Conservation (phyloP, 2,797 vertebrate species). For the Gymnoscopelus microlampas region DNA sequence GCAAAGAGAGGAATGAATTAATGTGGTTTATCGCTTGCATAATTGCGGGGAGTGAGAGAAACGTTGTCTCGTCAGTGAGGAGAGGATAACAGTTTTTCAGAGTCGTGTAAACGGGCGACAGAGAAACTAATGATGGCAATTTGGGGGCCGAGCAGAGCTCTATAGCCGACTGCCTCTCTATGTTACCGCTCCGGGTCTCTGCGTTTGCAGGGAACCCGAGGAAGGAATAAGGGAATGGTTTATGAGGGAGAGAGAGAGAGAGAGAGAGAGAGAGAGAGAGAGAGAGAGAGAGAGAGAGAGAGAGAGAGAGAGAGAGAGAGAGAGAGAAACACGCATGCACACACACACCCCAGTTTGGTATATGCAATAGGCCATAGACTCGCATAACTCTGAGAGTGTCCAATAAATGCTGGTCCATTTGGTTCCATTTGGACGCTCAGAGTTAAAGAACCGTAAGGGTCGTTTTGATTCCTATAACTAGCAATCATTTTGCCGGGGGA, state of each 20-base stretch:
- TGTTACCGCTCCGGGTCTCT: conserved; percentile 54
- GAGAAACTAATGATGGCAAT: conserved; percentile 62
- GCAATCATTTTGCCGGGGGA: no score
- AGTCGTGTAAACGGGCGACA: conserved; percentile 49
- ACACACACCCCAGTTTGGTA: no score
- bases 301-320: no score
- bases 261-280: no score
- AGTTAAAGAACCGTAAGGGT: no score
- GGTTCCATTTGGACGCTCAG: no score
- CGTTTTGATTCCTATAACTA: no score
- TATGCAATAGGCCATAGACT: no score
- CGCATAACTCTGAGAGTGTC: no score
- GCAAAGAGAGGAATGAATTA: conserved; percentile 47
- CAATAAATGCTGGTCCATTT: no score
- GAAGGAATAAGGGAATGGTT: conserved; percentile 55
- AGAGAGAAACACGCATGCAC: no score
- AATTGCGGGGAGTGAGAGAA: conserved; percentile 51
- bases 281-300: no score
- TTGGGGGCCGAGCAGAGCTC: conserved; percentile 44
- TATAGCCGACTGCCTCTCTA: conserved; percentile 39
- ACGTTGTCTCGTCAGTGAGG: conserved; percentile 28
- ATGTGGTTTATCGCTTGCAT: conserved; percentile 36
- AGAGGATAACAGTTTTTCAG: conserved; percentile 55
- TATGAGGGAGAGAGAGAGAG: conserved; percentile 51
- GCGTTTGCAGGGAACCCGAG: conserved; percentile 49